phyloP scores from a whole-genome alignment of 1,140 invertebrate species.

The Saccostrea glomerata region DNA sequence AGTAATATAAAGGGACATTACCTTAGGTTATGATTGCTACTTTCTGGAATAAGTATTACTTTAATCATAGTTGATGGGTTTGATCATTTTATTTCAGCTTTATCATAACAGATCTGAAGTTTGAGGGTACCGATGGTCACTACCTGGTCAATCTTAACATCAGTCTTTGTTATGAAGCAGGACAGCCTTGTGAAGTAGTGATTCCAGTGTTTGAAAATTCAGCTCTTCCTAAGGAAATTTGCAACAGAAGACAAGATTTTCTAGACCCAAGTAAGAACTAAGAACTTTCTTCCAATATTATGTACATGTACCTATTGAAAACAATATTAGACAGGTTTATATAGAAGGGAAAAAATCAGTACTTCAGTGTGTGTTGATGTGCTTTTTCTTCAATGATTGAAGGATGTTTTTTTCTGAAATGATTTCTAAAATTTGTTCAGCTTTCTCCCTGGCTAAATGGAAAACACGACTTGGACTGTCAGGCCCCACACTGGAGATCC shows the following conservation, averaged over 20 bases:
- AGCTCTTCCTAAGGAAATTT: slow-evolving; percentile 42
- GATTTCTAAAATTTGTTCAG: slow-evolving; percentile 32
- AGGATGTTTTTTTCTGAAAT: background rate
- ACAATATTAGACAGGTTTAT: background rate
- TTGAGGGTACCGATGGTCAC: slow-evolving; percentile 41
- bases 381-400: background rate
- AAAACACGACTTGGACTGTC: slow-evolving; percentile 23
- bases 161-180: slow-evolving; percentile 54
- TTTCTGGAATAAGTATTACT: background rate
- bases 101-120: slow-evolving; percentile 48
- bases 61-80: background rate
- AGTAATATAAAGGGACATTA: background rate
- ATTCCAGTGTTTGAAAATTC: slow-evolving; percentile 43
- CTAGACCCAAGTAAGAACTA: slow-evolving; percentile 39
- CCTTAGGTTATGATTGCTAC: background rate
- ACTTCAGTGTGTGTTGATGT: too few species aligned
- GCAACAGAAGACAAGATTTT: slow-evolving; percentile 38
- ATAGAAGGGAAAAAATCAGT: background rate
- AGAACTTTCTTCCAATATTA: background rate
- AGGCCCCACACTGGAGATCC: slow-evolving; percentile 30
- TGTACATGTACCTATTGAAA: background rate
- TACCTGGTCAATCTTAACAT: slow-evolving; percentile 55
- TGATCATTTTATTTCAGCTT: slow-evolving; percentile 41
- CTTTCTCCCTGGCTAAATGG: slow-evolving; percentile 50
- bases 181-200: slow-evolving; percentile 38